These are phyloP conservation scores for Hemibagrus guttatus DNA, from an alignment of 2,797 vertebrate genomes.

Conservation along the genomic window DNA sequence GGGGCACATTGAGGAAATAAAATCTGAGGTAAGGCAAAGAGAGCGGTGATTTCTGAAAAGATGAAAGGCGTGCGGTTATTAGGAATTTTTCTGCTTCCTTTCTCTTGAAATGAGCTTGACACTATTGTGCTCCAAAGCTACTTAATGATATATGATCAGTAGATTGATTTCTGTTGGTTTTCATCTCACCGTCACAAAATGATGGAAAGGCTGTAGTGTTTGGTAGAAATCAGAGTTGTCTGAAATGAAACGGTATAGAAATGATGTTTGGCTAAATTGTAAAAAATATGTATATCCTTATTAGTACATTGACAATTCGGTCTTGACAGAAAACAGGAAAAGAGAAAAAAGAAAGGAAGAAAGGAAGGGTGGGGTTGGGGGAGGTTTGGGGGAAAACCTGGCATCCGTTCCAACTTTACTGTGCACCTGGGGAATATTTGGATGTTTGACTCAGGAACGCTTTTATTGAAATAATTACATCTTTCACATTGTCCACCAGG, in stretches of 20 bases:
- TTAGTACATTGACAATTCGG: neutral
- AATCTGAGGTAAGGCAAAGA: slow-evolving; percentile 48
- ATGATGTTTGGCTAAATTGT: neutral
- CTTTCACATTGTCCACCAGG: slow-evolving; percentile 61
- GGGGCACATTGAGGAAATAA: slow-evolving; percentile 56
- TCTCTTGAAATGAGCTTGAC: slow-evolving; percentile 55
- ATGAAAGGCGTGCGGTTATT: slow-evolving; percentile 61
- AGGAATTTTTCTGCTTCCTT: slow-evolving; percentile 56
- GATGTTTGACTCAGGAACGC: slow-evolving; percentile 59
- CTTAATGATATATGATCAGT: slow-evolving; percentile 52
- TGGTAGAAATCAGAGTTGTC: neutral
- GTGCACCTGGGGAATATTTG: slow-evolving; percentile 61
- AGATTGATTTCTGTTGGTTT: slow-evolving; percentile 46
- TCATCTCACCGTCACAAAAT: neutral
- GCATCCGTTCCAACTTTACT: slow-evolving; percentile 55
- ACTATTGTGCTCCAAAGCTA: slow-evolving; percentile 56
- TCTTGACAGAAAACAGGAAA: slow-evolving; percentile 22
- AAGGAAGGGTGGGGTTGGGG: slow-evolving; percentile 10
- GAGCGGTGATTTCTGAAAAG: slow-evolving; percentile 55
- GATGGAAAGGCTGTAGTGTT: neutral
- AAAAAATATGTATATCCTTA: neutral
- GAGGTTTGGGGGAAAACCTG: slow-evolving; percentile 29
- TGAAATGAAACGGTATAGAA: neutral
- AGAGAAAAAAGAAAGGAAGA: neutral
- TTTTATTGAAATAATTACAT: slow-evolving; percentile 72